Evolutionary conservation across 2,797 vertebrate genomes (phyloP).

Genomic region (Falco rusticolus): DNA sequence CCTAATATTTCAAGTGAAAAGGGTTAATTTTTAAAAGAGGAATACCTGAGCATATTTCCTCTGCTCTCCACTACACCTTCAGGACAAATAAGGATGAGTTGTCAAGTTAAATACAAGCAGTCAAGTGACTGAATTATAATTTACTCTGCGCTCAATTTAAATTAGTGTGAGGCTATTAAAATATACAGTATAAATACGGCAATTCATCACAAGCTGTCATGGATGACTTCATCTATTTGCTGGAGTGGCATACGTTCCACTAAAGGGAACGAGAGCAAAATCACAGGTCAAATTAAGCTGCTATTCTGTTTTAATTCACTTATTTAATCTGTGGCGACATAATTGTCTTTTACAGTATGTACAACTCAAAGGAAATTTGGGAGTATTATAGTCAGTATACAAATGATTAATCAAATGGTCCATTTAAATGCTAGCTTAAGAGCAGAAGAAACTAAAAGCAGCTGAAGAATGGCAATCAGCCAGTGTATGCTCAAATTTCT

Average conservation of each 20-base stretch:
- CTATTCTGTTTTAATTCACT: conserved; percentile 86
- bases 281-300: conserved; percentile 89
- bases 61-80: conserved; percentile 71
- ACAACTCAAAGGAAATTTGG: conserved; percentile 79
- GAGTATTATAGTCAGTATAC: conserved; percentile 72
- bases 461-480: conserved; percentile 25
- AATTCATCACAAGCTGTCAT: conserved; percentile 95
- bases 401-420: conserved; percentile 81
- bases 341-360: conserved; percentile 80
- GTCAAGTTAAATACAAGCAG: conserved; percentile 86
- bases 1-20: not conserved
- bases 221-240: conserved; percentile 86
- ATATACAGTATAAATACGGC: conserved; percentile 92
- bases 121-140: conserved; percentile 94
- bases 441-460: conserved; percentile 57
- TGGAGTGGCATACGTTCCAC: conserved; percentile 75
- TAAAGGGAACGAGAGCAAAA: conserved; percentile 82
- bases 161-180: conserved; percentile 97
- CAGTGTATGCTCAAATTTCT: not conserved
- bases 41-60: conserved; percentile 66
- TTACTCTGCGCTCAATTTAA: conserved; percentile 92
- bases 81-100: conserved; percentile 81
- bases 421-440: conserved; percentile 76
- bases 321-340: conserved; percentile 82
- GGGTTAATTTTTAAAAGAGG: conserved; percentile 51